Conservation (phyloP, 2,888 invertebrate species). For the Ditula angustiorana region DNA sequence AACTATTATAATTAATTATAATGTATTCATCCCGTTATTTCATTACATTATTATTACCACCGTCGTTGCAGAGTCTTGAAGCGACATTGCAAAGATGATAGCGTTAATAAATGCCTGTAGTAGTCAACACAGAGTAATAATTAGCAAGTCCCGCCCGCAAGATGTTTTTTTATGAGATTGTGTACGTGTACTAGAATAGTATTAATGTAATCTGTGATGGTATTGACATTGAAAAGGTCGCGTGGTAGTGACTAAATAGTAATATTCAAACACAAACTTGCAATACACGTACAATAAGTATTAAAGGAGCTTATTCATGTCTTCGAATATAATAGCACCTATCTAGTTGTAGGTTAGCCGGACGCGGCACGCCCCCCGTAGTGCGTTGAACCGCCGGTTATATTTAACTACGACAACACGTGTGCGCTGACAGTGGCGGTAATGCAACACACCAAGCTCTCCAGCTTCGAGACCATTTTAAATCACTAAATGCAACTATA, state of each 20-base stretch:
- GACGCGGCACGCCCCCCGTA: slow-evolving; percentile 67
- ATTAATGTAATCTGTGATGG: too few relatives aligned
- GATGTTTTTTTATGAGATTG: too few relatives aligned
- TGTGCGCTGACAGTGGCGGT: slow-evolving; percentile 59
- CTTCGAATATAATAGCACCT: slow-evolving; percentile 36
- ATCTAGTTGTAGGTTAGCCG: slow-evolving; percentile 73
- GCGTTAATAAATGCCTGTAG: too few relatives aligned
- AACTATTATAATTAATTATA: too few relatives aligned
- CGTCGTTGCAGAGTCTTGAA: too few relatives aligned
- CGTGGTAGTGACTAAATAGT: background rate
- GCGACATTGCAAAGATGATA: too few relatives aligned
- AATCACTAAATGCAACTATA: slow-evolving; percentile 41
- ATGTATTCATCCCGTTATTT: too few relatives aligned
- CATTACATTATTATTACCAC: too few relatives aligned
- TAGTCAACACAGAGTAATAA: too few relatives aligned
- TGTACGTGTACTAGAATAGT: too few relatives aligned
- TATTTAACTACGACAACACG: slow-evolving; percentile 82
- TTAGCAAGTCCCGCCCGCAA: too few relatives aligned
- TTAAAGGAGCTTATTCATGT: background rate
- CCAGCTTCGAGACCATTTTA: slow-evolving; percentile 65
- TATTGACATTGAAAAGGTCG: slow-evolving; percentile 3
- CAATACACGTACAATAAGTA: background rate
- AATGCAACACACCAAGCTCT: slow-evolving; percentile 65
- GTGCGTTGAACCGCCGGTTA: slow-evolving; percentile 82
- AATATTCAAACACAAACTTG: background rate